These are phyloP conservation scores for Orchesella cincta DNA, from an alignment of 1,140 invertebrate genomes.

Conservation along the genomic window DNA sequence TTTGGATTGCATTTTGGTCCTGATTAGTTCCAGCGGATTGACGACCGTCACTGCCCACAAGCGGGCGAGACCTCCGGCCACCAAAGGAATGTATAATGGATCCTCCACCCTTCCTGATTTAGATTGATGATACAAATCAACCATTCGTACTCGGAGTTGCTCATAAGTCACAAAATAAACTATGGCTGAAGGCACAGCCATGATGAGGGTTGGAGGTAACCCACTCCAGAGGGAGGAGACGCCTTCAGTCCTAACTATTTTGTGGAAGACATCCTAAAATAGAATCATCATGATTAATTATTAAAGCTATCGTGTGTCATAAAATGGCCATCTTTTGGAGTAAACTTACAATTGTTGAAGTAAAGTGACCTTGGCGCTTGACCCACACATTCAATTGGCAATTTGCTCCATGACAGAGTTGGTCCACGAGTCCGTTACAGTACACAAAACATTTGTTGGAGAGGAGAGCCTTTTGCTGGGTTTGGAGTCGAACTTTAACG, in stretches of 20 bases:
- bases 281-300: constrained; percentile 3
- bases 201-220: constrained; percentile 90
- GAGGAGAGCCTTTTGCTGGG: constrained; percentile 79
- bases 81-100: constrained; percentile 74
- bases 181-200: constrained; percentile 93
- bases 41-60: constrained; percentile 79
- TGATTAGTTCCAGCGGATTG: constrained; percentile 89
- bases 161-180: constrained; percentile 97
- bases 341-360: constrained; percentile 78
- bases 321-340: too few relatives aligned
- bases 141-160: constrained; percentile 71
- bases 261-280: constrained; percentile 88
- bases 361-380: constrained; percentile 75
- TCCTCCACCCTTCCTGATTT: constrained; percentile 56
- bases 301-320: not conserved
- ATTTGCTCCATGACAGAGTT: constrained; percentile 79
- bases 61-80: constrained; percentile 79
- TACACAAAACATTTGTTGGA: constrained; percentile 92
- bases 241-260: constrained; percentile 88
- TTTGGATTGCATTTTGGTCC: constrained; percentile 97
- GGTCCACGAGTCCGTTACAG: constrained; percentile 99
- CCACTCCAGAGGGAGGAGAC: constrained; percentile 92
- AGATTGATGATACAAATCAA: constrained; percentile 56
- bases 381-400: constrained; percentile 65
- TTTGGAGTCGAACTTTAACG: constrained; percentile 94